Conservation (phyloP, 1,140 invertebrate genomes). For the Lutraria rhynchaena region DNA sequence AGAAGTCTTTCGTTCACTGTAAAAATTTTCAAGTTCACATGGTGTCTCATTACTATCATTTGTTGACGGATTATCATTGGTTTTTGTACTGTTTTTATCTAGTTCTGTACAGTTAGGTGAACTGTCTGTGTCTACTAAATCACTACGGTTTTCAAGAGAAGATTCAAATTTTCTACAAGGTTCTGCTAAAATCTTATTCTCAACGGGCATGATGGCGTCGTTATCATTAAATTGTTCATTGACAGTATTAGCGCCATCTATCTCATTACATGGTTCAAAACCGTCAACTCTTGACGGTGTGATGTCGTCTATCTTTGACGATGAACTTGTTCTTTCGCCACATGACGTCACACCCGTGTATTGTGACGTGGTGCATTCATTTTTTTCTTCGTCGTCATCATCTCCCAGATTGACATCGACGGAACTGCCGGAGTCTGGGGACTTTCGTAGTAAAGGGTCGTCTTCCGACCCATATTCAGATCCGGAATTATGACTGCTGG, state of each 20-base stretch:
- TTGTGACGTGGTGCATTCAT: not conserved
- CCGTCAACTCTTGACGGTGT: slow-evolving; percentile 15
- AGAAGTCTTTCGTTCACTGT: too few relatives aligned
- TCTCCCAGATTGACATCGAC: slow-evolving; percentile 45
- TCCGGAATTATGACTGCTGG: slow-evolving; percentile 33
- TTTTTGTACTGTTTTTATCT: too few relatives aligned
- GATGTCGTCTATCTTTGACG: not conserved
- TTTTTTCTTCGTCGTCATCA: slow-evolving; percentile 24
- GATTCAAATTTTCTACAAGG: too few relatives aligned
- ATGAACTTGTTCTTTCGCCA: not conserved
- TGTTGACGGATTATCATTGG: too few relatives aligned
- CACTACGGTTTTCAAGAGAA: too few relatives aligned
- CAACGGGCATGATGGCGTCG: too few relatives aligned
- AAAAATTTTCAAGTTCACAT: too few relatives aligned
- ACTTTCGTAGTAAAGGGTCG: slow-evolving; percentile 52
- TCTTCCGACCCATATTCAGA: slow-evolving; percentile 46
- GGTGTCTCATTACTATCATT: too few relatives aligned
- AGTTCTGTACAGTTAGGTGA: too few relatives aligned
- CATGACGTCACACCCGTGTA: not conserved
- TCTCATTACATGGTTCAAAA: slow-evolving; percentile 37
- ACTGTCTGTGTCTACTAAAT: too few relatives aligned
- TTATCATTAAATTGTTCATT: not conserved
- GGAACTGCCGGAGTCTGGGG: slow-evolving; percentile 54
- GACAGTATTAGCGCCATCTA: not conserved
- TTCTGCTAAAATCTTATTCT: too few relatives aligned